A percentile compares a stretch with the other conserved stretches of the same genome.
These are phyloP conservation scores for Rhogogaster chlorosoma DNA, from an alignment of 2,888 invertebrate genomes.

Conservation along the genomic window DNA sequence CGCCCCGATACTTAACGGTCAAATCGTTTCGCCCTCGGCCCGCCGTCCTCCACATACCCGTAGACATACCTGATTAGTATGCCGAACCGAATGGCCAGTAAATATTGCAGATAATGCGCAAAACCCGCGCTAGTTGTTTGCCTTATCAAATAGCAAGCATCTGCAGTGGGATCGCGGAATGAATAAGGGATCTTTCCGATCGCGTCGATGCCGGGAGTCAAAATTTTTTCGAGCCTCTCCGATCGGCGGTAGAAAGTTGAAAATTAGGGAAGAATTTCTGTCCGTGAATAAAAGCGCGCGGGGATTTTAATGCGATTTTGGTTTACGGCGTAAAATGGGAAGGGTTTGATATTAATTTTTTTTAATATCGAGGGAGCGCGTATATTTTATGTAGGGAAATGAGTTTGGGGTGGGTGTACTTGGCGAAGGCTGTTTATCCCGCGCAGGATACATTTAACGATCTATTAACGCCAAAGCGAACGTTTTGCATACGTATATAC, in stretches of 20 bases:
- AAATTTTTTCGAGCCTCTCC: background rate
- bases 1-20: slow-evolving; percentile 68
- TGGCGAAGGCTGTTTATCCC: slow-evolving; percentile 11
- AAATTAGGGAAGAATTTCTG: too few species aligned
- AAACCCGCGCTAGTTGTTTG: slow-evolving; percentile 27
- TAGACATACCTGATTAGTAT: slow-evolving; percentile 23
- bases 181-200: background rate
- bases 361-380: background rate
- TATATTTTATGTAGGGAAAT: background rate
- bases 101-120: slow-evolving; percentile 47
- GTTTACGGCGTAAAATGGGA: background rate
- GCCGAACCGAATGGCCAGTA: slow-evolving; percentile 34
- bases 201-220: background rate
- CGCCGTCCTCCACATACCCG: slow-evolving; percentile 51
- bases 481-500: slow-evolving; percentile 3
- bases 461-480: slow-evolving; percentile 40
- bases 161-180: slow-evolving; percentile 21
- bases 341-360: background rate
- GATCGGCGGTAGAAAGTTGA: background rate
- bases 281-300: background rate
- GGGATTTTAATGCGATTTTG: background rate
- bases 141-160: slow-evolving; percentile 28
- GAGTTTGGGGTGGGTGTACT: background rate
- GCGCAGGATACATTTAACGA: slow-evolving; percentile 21
- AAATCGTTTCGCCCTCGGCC: slow-evolving; percentile 64